These are phyloP conservation scores for Spilarctia lutea DNA, from an alignment of 2,888 invertebrate species.

Conservation along the genomic window DNA sequence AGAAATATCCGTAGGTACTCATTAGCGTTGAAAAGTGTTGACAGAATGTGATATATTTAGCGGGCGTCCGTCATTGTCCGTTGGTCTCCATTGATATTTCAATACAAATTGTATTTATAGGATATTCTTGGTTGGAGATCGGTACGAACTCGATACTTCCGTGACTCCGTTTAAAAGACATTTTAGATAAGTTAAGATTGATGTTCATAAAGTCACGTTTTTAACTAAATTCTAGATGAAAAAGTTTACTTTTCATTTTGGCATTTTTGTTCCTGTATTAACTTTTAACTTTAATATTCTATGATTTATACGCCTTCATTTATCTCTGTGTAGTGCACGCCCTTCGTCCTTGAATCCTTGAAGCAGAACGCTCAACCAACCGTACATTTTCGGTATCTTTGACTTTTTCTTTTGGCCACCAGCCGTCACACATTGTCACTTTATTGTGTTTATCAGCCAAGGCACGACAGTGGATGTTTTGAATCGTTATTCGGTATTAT, in stretches of 20 bases:
- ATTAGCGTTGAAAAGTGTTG: conserved; percentile 51
- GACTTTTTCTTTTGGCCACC: neutral
- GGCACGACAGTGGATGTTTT: neutral
- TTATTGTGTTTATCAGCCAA: neutral
- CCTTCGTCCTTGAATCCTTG: neutral
- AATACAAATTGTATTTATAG: conserved; percentile 48
- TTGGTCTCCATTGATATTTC: conserved; percentile 45
- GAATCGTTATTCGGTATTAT: too few species aligned
- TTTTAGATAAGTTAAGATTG: conserved; percentile 1
- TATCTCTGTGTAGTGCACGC: neutral
- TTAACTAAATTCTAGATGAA: neutral
- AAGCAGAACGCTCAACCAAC: neutral
- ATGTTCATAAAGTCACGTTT: neutral
- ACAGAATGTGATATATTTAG: conserved; percentile 58
- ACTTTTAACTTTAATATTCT: neutral
- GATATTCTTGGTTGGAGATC: conserved; percentile 25
- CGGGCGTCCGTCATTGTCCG: conserved; percentile 47
- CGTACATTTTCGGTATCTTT: neutral
- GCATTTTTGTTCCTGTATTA: neutral
- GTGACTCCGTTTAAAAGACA: conserved; percentile 15
- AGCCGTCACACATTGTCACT: neutral
- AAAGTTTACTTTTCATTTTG: neutral
- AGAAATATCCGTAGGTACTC: conserved; percentile 37
- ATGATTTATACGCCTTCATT: neutral
- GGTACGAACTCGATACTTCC: conserved; percentile 32